Base-by-base conservation (phyloP, 2,113 vertebrate species). In the Xenopus tropicalis region DNA sequence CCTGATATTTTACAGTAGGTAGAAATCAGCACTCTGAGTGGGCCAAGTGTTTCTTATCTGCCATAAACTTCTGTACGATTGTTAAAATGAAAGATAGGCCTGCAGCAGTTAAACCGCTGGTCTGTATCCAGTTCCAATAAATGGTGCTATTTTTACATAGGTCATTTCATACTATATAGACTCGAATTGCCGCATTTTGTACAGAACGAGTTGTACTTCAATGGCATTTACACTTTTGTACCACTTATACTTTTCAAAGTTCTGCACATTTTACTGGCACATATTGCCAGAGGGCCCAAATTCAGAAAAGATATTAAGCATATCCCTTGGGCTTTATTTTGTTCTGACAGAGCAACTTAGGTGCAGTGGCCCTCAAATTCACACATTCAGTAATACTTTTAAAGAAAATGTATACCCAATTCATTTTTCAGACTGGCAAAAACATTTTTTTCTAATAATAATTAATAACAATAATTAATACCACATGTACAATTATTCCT, bases 201-300 rank as follows among this genome's bases (percentile, higher is more conserved):
- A 65, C 8, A 72, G 70, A 63, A 57, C 70, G 52, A 64, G 57
- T 48, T 67, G 72, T 61, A 61, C 72, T 74, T 74, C 64, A 74
- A 74, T 48, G 20, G 61, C 42, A 67, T 67, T 46, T 62, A 29
- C 22, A 58, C 25, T 14, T 48, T 48, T 13, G 66, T 66, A 59
- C 56, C 37, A 56, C 44, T 29, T 19, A 61, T 29, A 29, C 66
- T 17, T 19, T 22, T 29, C 20, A 25, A 37, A 37, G 29, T 37
- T 37, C 29, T 37, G 29, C 6, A 9, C 29, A 37, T 37, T 37
- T 24, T 24, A 22, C 37, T 16, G 46, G 17, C 59, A 54, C 61
- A 19, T 17, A 52, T 52, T 20, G 70, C 71, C 62, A 20, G 63
- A 22, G 42, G 64, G 54, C 11, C 22, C 14, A 7, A 13, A 67